Evolutionary conservation across 2,888 invertebrate genomes (phyloP).

Genomic region (Liopterus haemorrhoidalis): DNA sequence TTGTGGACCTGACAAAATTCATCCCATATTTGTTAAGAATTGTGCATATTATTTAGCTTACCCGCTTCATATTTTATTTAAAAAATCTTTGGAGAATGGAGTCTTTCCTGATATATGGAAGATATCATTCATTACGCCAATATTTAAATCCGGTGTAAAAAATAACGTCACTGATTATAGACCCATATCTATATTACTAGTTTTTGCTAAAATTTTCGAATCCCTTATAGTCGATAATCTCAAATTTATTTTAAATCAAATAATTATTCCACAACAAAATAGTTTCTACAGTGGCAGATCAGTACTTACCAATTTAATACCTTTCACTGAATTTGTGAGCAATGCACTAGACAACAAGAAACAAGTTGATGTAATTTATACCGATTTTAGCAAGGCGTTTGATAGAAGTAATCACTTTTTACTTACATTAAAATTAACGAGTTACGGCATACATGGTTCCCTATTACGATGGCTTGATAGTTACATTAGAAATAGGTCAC

Average conservation of each 20-base stretch:
- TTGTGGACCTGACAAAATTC: too few species aligned
- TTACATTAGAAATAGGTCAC: neutral
- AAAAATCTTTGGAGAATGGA: too few species aligned
- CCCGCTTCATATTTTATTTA: too few species aligned
- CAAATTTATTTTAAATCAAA: conserved; percentile 6
- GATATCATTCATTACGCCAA: conserved; percentile 13
- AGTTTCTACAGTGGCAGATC: conserved; percentile 28
- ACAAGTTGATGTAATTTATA: conserved; percentile 24
- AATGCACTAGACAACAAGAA: conserved; percentile 19
- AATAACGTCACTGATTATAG: conserved; percentile 22
- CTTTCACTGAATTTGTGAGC: conserved; percentile 23
- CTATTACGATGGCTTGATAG: neutral
- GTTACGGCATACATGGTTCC: neutral
- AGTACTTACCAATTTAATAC: conserved; percentile 24
- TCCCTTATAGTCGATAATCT: conserved; percentile 17
- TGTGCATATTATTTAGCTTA: too few species aligned
- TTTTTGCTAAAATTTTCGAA: conserved; percentile 28
- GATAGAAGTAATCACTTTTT: neutral
- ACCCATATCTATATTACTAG: conserved; percentile 24
- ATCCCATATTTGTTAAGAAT: too few species aligned
- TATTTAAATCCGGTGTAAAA: conserved; percentile 20
- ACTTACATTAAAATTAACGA: neutral
- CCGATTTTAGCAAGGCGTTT: conserved; percentile 1
- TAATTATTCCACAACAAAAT: conserved; percentile 24
- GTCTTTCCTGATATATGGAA: conserved; percentile 10